Base-by-base conservation (phyloP, 1,140 invertebrate species). In the Caligus rogercresseyi region DNA sequence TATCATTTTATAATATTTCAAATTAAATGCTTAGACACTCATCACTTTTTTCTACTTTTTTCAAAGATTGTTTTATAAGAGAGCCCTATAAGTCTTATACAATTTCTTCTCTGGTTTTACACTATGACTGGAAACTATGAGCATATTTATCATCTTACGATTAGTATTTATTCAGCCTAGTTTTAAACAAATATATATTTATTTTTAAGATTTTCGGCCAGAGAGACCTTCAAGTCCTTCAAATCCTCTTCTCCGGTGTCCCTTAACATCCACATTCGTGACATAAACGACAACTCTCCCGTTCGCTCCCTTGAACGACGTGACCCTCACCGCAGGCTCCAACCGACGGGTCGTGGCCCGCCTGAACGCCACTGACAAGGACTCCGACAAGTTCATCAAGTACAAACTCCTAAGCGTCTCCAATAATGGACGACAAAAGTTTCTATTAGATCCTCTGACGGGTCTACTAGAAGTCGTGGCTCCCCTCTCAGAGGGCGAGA, bases 321-420 rank as follows among this genome's bases (percentile, higher is more conserved):
- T 89, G 51, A 81, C 78, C 1, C 80, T 92, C 2, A 83, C 86
- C 53, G 87, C 87, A 14, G 87, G 86, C 0, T 83, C 88, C 71
- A 80, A 80, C 20, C 80, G 80, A 66, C 77, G 84, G 53, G 75
- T 80, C 69, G 81, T 92, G n/a, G 79, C 83, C 7, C 31, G n/a
- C 7, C n/a, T 43, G 7, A 43, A 43, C n/a, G 89, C 87, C 0
- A 82, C 80, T 1, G 88, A 93, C 69, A 86, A 86, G 67, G 88
- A 92, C 70, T 81, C 83, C 67, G 87, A 85, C 31, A 80, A 83
- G 63, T 89, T 89, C 72, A 86, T 91, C 55, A 80, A 79, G 3
- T 92, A 89, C 74, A 82, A 80, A 64, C 86, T 92, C 64, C 85
- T 87, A 70, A 87, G 90, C 72, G 85, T 91, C 2, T 89, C 86